These are phyloP conservation scores for Hippocampus zosterae DNA, from an alignment of 2,113 vertebrate species.

Conservation along the genomic window DNA sequence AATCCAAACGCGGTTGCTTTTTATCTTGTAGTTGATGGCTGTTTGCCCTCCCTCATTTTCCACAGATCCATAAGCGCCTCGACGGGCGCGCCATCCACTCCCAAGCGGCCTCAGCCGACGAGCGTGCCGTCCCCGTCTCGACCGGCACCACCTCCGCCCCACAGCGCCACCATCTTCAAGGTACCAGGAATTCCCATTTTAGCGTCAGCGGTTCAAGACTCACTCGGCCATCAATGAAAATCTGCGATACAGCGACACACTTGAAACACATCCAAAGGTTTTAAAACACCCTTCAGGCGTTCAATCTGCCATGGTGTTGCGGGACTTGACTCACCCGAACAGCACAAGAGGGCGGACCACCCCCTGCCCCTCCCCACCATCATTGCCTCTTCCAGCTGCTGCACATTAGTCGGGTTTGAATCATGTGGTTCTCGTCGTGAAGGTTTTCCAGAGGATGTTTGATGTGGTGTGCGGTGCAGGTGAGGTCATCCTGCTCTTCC, in stretches of 20 bases:
- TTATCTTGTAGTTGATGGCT: background rate
- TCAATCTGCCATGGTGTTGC: background rate
- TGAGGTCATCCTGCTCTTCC: constrained; percentile 72
- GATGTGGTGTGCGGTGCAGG: constrained; percentile 67
- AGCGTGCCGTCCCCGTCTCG: constrained; percentile 48
- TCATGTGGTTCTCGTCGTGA: constrained; percentile 63
- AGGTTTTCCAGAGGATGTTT: constrained; percentile 60
- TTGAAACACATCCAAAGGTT: too few species aligned
- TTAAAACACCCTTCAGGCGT: background rate
- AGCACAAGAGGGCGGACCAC: constrained; percentile 24
- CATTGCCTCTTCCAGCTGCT: constrained; percentile 12
- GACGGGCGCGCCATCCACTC: constrained; percentile 42
- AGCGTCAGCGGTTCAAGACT: too few species aligned
- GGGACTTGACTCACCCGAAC: background rate
- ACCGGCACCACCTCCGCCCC: constrained; percentile 47
- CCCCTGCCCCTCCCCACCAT: too few species aligned
- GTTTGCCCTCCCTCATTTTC: background rate
- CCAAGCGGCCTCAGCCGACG: constrained; percentile 42
- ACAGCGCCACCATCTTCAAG: constrained; percentile 67
- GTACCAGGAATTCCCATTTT: constrained; percentile 24
- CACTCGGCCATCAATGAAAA: too few species aligned
- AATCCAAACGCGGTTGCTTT: background rate
- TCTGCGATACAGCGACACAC: too few species aligned
- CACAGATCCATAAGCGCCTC: constrained; percentile 63
- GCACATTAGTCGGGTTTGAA: constrained; percentile 44